Evolutionary conservation across 2,888 invertebrate species (phyloP).

Genomic region (Amiota communis): DNA sequence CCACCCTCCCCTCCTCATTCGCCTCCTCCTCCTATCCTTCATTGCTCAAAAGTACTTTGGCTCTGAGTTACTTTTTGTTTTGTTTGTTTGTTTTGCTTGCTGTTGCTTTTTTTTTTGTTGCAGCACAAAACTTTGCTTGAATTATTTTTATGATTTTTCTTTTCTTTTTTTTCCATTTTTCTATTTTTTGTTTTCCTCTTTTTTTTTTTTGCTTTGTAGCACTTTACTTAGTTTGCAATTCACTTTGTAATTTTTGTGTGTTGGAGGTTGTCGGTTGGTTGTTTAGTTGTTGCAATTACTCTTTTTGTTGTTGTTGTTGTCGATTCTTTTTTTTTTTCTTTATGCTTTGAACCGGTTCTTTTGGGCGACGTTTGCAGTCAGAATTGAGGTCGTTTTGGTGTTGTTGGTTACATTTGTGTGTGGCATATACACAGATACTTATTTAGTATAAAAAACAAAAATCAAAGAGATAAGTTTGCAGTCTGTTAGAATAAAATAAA

Average conservation of each 20-base stretch:
- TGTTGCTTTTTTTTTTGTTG: too few relatives aligned
- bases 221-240: constrained; percentile 12
- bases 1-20: too few relatives aligned
- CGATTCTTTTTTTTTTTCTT: neutral
- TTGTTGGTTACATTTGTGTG: neutral
- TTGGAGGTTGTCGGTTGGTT: neutral
- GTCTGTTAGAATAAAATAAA: too few relatives aligned
- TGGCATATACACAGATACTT: neutral
- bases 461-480: too few relatives aligned
- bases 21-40: neutral
- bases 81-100: neutral
- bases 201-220: neutral
- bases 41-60: neutral
- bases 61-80: neutral
- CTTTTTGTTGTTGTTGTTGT: neutral
- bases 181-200: neutral
- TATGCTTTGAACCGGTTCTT: constrained; percentile 21
- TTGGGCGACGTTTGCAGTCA: neutral
- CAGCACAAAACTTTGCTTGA: constrained; percentile 8
- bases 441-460: neutral
- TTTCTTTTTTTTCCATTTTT: neutral
- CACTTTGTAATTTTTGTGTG: neutral
- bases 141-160: neutral
- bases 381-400: constrained; percentile 13
- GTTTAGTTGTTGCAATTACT: neutral